Conservation (phyloP, 2,797 vertebrate species). For the Catostomus latipinnis region DNA sequence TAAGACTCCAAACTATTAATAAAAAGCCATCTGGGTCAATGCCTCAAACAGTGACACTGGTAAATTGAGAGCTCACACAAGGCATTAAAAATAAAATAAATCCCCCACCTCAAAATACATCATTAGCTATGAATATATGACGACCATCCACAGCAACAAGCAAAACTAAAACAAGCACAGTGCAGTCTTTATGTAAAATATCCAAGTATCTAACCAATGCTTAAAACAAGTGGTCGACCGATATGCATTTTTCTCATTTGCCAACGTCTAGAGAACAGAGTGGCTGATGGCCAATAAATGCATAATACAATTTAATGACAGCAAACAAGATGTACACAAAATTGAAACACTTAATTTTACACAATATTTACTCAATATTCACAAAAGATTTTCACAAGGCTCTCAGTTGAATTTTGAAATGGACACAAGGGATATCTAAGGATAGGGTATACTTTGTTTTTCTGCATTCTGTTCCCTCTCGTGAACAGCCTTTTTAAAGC, state of each 20-base stretch:
- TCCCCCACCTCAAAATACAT: conserved; percentile 28
- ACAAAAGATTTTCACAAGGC: neutral
- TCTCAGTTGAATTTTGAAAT: too few relatives aligned
- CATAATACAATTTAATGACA: neutral
- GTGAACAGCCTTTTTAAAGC: too few relatives aligned
- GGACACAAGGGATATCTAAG: too few relatives aligned
- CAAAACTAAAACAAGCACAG: conserved; percentile 17
- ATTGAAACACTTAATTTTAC: neutral
- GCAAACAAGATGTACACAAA: neutral
- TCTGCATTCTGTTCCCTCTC: too few relatives aligned
- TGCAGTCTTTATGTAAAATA: neutral
- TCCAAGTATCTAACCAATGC: neutral
- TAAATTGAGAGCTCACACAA: conserved; percentile 53
- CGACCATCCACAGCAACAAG: conserved; percentile 21
- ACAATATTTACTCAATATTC: neutral
- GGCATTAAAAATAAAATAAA: conserved; percentile 55
- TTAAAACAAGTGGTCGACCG: neutral
- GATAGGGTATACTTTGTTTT: too few relatives aligned
- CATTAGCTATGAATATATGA: conserved; percentile 18
- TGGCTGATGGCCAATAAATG: neutral
- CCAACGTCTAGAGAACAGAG: neutral
- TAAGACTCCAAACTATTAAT: conserved; percentile 67
- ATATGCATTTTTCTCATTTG: neutral
- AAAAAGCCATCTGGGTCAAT: conserved; percentile 61
- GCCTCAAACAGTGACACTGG: conserved; percentile 54